phyloP scores from a whole-genome alignment of 1,140 invertebrate genomes.

The Halesus radiatus region DNA sequence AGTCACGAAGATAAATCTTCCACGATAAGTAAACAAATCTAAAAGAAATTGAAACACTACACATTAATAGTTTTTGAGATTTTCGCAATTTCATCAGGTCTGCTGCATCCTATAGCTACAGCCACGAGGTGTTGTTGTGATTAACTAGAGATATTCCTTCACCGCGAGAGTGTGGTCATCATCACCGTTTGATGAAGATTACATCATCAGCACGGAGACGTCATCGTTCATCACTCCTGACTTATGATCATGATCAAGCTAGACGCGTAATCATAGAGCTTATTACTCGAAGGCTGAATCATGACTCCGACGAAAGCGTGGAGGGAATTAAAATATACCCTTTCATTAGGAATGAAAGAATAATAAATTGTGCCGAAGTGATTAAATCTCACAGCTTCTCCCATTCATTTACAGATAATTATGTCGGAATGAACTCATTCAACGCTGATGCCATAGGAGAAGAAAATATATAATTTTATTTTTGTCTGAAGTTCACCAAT shows the following conservation, averaged over 20 bases:
- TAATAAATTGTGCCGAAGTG: not conserved
- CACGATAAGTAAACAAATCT: no score
- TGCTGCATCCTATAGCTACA: not conserved
- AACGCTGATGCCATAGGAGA: no score
- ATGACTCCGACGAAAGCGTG: not conserved
- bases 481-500: no score
- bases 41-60: no score
- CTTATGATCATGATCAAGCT: not conserved
- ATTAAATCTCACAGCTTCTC: no score
- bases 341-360: not conserved
- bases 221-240: not conserved
- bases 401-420: no score
- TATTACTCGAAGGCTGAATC: not conserved
- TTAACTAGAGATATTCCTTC: not conserved
- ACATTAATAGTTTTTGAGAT: not conserved
- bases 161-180: slow-evolving; percentile 1
- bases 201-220: not conserved
- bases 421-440: no score
- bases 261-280: not conserved
- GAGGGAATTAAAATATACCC: not conserved
- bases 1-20: no score
- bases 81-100: not conserved
- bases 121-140: not conserved
- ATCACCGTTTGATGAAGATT: slow-evolving; percentile 1
- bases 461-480: no score